phyloP scores from a whole-genome alignment of 2,888 invertebrate species.

The Cartodere bifasciata region DNA sequence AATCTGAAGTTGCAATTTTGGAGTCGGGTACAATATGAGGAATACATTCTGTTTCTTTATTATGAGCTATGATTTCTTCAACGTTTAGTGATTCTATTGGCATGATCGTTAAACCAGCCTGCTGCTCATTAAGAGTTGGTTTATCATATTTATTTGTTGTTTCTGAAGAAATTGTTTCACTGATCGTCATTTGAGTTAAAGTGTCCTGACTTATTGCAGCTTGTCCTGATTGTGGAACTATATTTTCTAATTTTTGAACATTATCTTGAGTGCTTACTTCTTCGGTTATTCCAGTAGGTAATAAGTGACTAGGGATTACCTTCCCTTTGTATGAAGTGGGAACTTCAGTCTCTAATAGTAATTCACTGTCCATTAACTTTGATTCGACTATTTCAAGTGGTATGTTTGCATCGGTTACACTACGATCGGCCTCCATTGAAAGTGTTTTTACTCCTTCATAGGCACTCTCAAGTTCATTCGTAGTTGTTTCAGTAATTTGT shows the following conservation, averaged over 20 bases:
- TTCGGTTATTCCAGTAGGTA: slow-evolving; percentile 41
- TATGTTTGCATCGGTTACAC: slow-evolving; percentile 43
- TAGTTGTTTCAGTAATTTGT: slow-evolving; percentile 44
- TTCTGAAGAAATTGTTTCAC: slow-evolving; percentile 42
- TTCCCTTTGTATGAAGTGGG: slow-evolving; percentile 42
- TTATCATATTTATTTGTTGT: slow-evolving; percentile 35
- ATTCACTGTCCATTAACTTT: slow-evolving; percentile 53
- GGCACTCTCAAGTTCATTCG: slow-evolving; percentile 52
- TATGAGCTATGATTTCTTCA: slow-evolving; percentile 37
- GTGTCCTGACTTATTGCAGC: slow-evolving; percentile 35
- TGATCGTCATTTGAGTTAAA: slow-evolving; percentile 37
- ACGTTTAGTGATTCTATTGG: slow-evolving; percentile 38
- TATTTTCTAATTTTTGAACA: slow-evolving; percentile 22
- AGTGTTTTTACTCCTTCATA: slow-evolving; percentile 31
- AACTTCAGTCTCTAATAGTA: slow-evolving; percentile 36
- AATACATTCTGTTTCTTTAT: slow-evolving; percentile 37
- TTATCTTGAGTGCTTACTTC: slow-evolving; percentile 35
- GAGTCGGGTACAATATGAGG: slow-evolving; percentile 28
- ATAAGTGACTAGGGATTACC: slow-evolving; percentile 35
- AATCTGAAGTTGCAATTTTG: slow-evolving; percentile 35
- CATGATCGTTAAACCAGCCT: slow-evolving; percentile 31
- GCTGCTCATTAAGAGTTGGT: slow-evolving; percentile 31
- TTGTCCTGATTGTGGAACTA: slow-evolving; percentile 23
- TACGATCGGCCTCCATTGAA: slow-evolving; percentile 32
- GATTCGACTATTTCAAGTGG: slow-evolving; percentile 50